Base-by-base conservation (phyloP, 2,888 invertebrate species). In the Lithophane ornitopus region DNA sequence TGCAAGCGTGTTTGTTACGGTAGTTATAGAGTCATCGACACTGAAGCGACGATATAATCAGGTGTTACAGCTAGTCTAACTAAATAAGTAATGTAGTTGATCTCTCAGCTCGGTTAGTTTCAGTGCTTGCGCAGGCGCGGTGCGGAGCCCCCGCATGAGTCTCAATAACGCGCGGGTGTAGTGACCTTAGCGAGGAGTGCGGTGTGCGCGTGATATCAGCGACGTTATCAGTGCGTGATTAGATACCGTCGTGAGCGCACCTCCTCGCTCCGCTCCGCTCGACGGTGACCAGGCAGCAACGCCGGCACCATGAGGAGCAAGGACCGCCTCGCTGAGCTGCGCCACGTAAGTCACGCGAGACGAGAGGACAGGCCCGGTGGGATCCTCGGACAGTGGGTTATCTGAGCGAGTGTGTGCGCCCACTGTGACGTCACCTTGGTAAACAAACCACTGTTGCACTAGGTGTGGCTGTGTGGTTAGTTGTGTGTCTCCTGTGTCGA, bases 281-380 rank as follows among this genome's bases (percentile, higher is more conserved):
- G 97, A 97, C 98, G 76, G 75, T 28, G 41, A 41, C 34, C 59
- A 54, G 52, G 59, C 76, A 41, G 67, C 66, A 76, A 75, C 74
- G 70, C 73, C 52, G 59, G 59, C 76, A 88, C 79, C 91, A 96
- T 96, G 96, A 89, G 93, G 88, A 93, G 90, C 91, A 94, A 93
- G 90, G 96, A 96, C 89, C 94, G 96, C 19, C 94, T 96, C 74
- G 92, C 94, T 62, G 96, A 96, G 88, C 92, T 96, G 77, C 91
- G 90, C 75, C 93, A 91, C 72, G 96, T 96, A 90, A 94, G 95
- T 92, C 81, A 1, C 44, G 16, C 6, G 26, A n/a, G 12, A 19
- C 26, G 56, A 34, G 49, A 28, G 28, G 16, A 11, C 34, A 11
- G n/a, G 34, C n/a, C 28, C 22, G 66, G 0, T 16, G n/a, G 34